Evolutionary conservation across 92 coral and sea anemone species (phyloP), one percentile per base, ranked within the genome.

Genomic region (Phymanthus crucifer): DNA sequence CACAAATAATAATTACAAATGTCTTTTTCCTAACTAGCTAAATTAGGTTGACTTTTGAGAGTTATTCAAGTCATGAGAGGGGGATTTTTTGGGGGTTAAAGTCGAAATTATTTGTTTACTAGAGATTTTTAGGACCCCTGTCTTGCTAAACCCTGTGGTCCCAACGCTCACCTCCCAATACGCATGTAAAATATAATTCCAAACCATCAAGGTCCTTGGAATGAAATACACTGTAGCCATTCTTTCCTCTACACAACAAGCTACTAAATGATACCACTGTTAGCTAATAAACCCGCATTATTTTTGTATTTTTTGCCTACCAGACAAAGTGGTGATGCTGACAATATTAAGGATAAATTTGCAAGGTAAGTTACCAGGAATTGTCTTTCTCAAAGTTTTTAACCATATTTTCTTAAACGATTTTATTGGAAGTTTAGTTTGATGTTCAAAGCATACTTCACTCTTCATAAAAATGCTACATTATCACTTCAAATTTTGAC

Each of bases 331-430:
- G 85, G 83, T 33, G 99, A 95, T 48, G 79, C 86, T 7, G 98
- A 92, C 50, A 92, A 89, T 71, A 90, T 91, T 18, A 90, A 94
- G 34, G 99, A 95, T 46, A 85, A 90, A 66, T 95, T 95, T 83
- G 99, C 99, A 32, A 89, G 99, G 99, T 95, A 93, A 75, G 66
- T 58, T 1, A n/a, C n/a, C 8, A 8, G 4, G 26, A 26, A 17
- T 27, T 27, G 11, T 2, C 68, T 0, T 27, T 24, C 14, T 24
- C n/a, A n/a, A n/a, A n/a, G n/a, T n/a, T n/a, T n/a, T n/a, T n/a
- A n/a, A 61, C 32, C 68, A 29, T 61, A 29, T 61, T 43, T 43
- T 17, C 48, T 43, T 27, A 24, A 61, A 5, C 12, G 18, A 61
- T 34, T 61, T 27, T 5, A 4, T 3, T 61, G 29, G 35, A 61